Evolutionary conservation across 2,797 vertebrate species (phyloP).

Genomic region (Gallinago stenura): DNA sequence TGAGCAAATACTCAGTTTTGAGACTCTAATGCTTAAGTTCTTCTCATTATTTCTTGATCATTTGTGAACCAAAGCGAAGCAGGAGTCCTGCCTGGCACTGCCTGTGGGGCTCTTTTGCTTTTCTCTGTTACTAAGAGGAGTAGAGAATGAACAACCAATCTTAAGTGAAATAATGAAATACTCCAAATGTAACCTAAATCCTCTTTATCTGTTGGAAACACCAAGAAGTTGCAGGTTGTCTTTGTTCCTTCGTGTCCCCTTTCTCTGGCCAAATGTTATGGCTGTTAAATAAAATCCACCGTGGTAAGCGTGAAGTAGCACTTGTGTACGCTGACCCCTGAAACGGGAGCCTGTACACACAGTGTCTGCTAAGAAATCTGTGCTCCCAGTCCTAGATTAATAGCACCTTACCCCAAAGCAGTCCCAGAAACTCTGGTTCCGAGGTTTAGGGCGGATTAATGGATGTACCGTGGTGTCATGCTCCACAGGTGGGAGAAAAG

Average conservation of each 20-base stretch:
- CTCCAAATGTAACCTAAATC: not conserved
- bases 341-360: not conserved
- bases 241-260: not conserved
- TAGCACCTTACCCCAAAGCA: not conserved
- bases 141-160: not conserved
- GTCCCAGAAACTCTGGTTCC: not conserved
- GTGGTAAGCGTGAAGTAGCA: not conserved
- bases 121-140: not conserved
- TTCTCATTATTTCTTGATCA: not conserved
- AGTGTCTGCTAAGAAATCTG: not conserved
- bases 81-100: not conserved
- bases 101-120: not conserved
- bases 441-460: not conserved
- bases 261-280: not conserved
- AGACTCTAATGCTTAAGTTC: not conserved
- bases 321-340: not conserved
- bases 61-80: not conserved
- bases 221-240: not conserved
- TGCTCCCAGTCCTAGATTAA: not conserved
- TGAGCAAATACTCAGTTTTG: not conserved
- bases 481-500: not conserved
- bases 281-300: not conserved
- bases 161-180: not conserved
- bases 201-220: not conserved
- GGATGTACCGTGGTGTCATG: accelerated